These are phyloP conservation scores for Perca flavescens DNA, from an alignment of 2,113 vertebrate genomes.

Conservation along the genomic window DNA sequence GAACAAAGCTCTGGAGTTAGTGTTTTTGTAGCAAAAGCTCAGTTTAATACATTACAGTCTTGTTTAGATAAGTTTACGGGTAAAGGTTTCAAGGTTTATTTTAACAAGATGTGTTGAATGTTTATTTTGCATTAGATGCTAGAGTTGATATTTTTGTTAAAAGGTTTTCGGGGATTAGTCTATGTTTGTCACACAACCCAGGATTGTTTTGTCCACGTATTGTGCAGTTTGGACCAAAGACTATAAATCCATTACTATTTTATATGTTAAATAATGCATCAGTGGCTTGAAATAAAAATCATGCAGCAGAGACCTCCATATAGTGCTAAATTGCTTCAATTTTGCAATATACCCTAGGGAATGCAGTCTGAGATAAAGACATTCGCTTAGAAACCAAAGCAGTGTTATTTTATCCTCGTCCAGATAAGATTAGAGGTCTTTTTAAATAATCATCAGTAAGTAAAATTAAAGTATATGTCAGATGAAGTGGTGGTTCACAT, in stretches of 20 bases:
- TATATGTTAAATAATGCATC: neutral
- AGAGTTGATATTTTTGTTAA: neutral
- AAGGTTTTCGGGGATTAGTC: neutral
- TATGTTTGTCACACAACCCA: neutral
- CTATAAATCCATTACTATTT: neutral
- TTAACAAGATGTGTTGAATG: neutral
- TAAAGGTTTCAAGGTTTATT: neutral
- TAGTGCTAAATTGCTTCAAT: neutral
- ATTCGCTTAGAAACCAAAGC: neutral
- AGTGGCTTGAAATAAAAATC: neutral
- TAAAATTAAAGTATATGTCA: constrained; percentile 12
- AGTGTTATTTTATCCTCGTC: neutral
- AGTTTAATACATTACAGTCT: neutral
- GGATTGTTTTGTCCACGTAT: neutral
- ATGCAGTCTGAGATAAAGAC: neutral
- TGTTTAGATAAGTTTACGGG: neutral
- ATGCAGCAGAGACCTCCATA: neutral
- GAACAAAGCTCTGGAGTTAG: constrained; percentile 5
- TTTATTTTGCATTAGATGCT: neutral
- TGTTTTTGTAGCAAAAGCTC: constrained; percentile 7
- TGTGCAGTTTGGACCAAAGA: neutral
- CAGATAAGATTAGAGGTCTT: neutral
- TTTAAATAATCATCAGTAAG: constrained; percentile 2
- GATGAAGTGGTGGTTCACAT: neutral
- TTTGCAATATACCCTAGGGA: neutral